Evolutionary conservation across 2,888 invertebrate genomes (phyloP), one percentile per base, ranked within the genome.

Genomic region (Oithona nana): DNA sequence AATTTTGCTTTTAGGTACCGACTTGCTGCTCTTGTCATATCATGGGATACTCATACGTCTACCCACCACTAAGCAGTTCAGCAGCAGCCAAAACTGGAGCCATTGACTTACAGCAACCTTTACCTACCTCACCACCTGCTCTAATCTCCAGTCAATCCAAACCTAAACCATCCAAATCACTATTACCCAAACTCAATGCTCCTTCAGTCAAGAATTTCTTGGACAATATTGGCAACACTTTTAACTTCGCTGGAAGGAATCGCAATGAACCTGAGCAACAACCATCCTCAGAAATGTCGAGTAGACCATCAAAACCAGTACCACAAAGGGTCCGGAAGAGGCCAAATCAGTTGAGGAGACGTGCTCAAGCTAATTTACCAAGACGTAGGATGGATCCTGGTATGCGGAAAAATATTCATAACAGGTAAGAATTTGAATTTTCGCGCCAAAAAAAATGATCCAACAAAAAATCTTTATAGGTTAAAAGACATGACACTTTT

Each of bases 11-110:
- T 16, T 71, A 81, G 81, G 80, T 83, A 1, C 86, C 86, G 28
- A 84, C 84, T 0, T 86, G 86, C 68, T 87, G 86, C 69, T 84
- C 85, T 2, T 87, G 86, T 69, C 86, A 86, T 70, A 81, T 87
- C 13, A 83, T 83, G 70, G 85, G 84, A 2, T 85, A 83, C 69
- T 65, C 67, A 2, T 67, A 67, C 57, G 64, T 66, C 24, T 68
- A 66, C 56, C 67, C 67, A 1, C 68, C 66, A 51, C 63, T 67
- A 62, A 66, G 50, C 39, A 11, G 16, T 39, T 6, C 8, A 39
- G 39, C 39, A 6, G 6, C 39, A 39, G 39, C n/a, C n/a, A n/a
- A 51, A 22, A 24, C 6, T 6, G n/a, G 13, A 51, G 24, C 8
- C 20, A 13, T 51, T 51, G 51, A 51, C 24, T 13, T 8, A 22